Conservation (phyloP, 2,113 vertebrate genomes). For the Aptenodytes patagonicus region DNA sequence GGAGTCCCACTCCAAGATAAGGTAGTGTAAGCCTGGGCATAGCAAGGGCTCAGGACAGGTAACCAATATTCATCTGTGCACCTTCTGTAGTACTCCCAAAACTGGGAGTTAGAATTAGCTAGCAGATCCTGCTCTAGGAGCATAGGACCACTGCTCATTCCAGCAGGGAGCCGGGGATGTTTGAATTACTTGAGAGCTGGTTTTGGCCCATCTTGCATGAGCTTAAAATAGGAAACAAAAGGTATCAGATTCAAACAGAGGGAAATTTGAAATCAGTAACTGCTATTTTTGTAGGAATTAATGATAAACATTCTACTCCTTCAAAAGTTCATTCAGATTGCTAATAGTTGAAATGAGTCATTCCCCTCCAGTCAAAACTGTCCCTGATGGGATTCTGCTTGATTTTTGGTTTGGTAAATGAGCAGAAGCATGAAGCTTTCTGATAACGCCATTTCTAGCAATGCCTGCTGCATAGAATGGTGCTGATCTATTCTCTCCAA, state of each 20-base stretch:
- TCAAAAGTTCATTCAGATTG: not conserved
- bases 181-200: not conserved
- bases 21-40: not conserved
- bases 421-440: not conserved
- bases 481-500: not conserved
- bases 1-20: not conserved
- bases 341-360: not conserved
- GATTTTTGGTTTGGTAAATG: not conserved
- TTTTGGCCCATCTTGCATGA: not conserved
- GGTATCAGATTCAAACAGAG: not conserved
- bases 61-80: not conserved
- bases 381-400: not conserved
- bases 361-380: not conserved
- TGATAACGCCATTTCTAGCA: not conserved
- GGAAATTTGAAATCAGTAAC: not conserved
- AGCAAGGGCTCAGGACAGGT: not conserved
- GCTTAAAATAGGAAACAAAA: not conserved
- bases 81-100: not conserved
- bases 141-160: not conserved
- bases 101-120: not conserved
- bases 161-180: not conserved
- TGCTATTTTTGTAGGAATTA: not conserved
- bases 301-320: not conserved
- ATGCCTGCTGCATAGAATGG: not conserved
- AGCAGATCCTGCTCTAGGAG: not conserved